Base-by-base conservation (phyloP, 2,113 vertebrate genomes). In the Himantopus leucocephalus region DNA sequence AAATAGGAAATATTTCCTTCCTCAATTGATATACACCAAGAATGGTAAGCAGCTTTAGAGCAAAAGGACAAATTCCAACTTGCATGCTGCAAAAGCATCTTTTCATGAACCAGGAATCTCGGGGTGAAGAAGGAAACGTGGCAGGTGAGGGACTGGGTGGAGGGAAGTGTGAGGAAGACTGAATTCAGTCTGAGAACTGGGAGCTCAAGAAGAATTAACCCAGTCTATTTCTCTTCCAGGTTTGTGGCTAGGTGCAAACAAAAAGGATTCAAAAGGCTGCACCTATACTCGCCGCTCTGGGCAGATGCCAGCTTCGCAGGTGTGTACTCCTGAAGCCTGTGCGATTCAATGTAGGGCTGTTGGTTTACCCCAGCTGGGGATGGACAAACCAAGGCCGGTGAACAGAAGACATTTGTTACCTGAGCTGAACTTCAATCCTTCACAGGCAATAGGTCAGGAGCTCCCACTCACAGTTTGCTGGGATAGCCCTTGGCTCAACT, bases 1-100 rank as follows among this genome's bases (percentile, higher is more conserved):
- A 72, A 95, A 88, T 55, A 82, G 43, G 80, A 95, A 90, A 37
- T 15, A 10, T 83, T 92, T 95, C 53, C 21, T 77, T 97, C 81
- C 67, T 86, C 71, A 80, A 16, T 6, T 7, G 24, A 79, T 27
- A 75, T 41, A 92, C 34, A 79, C 43, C 4, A 85, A 47, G 35
- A 90, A 64, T 0, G 0, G 30, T 34, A 78, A 84, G 30, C 24
- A 82, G 14, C 29, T 72, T 91, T 85, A 6, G 6, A 41, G 41
- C 26, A 75, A 47, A 79, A 85, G 15, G 52, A 66, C 16, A 68
- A 85, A 73, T 75, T 72, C 24, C 19, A 72, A 15, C 7, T 64
- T 77, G 12, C 1, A n/a, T 19, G n/a, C 27, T 59, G 59, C 70
- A 74, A 89, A 94, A 77, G 5, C 16, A 48, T 60, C 14, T 85